Base-by-base conservation (phyloP, 2,797 vertebrate species). In the Danio kyathit region DNA sequence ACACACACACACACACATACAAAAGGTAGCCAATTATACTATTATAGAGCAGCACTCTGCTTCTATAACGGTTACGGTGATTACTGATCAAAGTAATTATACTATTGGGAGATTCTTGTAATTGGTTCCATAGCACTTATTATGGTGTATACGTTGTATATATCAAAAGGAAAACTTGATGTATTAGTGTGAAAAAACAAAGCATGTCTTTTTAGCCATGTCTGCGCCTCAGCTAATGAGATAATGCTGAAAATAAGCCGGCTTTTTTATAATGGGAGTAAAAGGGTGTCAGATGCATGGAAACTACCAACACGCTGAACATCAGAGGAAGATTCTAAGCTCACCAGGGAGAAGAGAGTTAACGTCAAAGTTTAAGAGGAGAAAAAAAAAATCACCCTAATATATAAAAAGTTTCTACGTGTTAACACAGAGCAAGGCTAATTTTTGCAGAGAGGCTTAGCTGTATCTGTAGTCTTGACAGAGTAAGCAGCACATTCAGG, bases 1-100 rank as follows among this genome's bases (percentile, higher is more conserved):
- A 48, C n/a, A 74, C 14, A 8, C 14, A 40, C 61, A 14, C 71
- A 59, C 29, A 43, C 40, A 63, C 71, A 76, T 66, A 49, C 61
- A 83, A 82, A 82, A 76, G 82, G 81, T 80, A 85, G 84, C 84
- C 87, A 86, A 83, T 83, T 90, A 88, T 88, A 85, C 84, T 79
- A 85, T 89, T 90, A 72, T 86, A 89, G 82, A 86, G 86, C 87
- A 85, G 85, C 80, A 80, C 88, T 92, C 81, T 87, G 87, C 86
- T 87, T 84, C 76, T 87, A 84, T 67, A 85, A 87, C 87, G 52
- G 77, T 87, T 89, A 83, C 76, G 48, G 83, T 92, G 90, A 93
- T 93, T 90, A 89, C 90, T 89, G 89, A 92, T 93, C 89, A 93
- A 91, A 90, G 89, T 90, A 94, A 94, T 93, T 94, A 92, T 87